Evolutionary conservation across 1,140 invertebrate species (phyloP), one percentile per base, ranked within the genome.

Genomic region (Laodelphax striatellus): DNA sequence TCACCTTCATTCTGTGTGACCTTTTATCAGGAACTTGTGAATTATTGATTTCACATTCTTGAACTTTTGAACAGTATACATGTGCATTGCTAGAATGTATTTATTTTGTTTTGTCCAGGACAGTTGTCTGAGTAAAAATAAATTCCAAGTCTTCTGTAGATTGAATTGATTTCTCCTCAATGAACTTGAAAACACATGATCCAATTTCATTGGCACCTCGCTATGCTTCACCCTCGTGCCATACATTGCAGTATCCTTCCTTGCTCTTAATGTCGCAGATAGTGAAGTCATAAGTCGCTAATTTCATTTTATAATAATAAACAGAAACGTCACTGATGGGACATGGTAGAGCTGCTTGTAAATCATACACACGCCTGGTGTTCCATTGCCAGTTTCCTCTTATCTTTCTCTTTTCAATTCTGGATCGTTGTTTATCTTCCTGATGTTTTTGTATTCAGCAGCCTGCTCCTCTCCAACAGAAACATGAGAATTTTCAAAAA

Each of bases 1-100:
- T 76, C 73, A 11, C 68, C 67, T 61, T 76, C 70, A 62, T 73
- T 75, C 65, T 75, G 72, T 70, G 59, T 76, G 73, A 14, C 72
- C 72, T 19, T 64, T 63, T 60, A 73, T 70, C 14, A 75, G 24
- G 24, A 28, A 28, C 24, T 28, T 28, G 24, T 28, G 24, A 28
- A 28, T 69, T 58, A 75, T 70, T 9, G 65, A 64, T 17, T 68
- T 65, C 19, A 67, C 61, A 55, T 59, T 64, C 19, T 41, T 24
- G 54, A 63, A 63, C 17, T 65, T 67, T 21, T 53, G 38, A 43
- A 64, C 58, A 54, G 64, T 63, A 57, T 63, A 69, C 46, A 67
- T 59, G 62, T 70, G 70, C 61, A 66, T 64, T 19, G 65, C 43
- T 21, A 68, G 17, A 61, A 70, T 65, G 59, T 64, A 73, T 53